Conservation (phyloP, 1,140 invertebrate species). For the Melanaphis sacchari region DNA sequence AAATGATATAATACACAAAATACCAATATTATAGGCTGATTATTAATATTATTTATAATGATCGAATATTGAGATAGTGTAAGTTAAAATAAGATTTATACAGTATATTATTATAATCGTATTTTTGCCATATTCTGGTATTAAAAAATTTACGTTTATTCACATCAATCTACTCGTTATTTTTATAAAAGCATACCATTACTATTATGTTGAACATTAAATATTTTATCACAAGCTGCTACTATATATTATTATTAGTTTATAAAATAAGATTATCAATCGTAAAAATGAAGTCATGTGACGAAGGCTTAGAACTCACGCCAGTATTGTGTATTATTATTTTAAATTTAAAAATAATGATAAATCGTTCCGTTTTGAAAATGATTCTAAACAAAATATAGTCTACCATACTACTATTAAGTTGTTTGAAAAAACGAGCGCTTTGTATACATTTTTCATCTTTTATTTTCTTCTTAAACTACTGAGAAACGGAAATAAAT, state of each 20-base stretch:
- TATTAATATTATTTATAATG: background rate
- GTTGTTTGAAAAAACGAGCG: background rate
- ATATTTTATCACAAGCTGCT: background rate
- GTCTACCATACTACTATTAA: background rate
- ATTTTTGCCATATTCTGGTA: background rate
- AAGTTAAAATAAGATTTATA: background rate
- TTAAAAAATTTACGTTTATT: background rate
- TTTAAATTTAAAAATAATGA: background rate
- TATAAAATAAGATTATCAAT: background rate
- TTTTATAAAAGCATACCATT: background rate
- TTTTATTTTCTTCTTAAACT: background rate
- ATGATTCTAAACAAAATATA: background rate
- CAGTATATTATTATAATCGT: background rate
- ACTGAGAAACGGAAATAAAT: background rate
- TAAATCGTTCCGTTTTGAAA: background rate
- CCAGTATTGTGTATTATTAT: background rate
- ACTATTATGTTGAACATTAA: background rate
- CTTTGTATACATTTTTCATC: background rate
- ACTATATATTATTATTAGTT: background rate
- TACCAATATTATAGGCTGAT: background rate
- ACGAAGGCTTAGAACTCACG: background rate
- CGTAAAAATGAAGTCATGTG: background rate
- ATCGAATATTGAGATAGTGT: background rate
- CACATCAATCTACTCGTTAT: background rate
- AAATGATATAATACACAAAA: background rate